Conservation (phyloP, 2,797 vertebrate species). For the Pampus argenteus region DNA sequence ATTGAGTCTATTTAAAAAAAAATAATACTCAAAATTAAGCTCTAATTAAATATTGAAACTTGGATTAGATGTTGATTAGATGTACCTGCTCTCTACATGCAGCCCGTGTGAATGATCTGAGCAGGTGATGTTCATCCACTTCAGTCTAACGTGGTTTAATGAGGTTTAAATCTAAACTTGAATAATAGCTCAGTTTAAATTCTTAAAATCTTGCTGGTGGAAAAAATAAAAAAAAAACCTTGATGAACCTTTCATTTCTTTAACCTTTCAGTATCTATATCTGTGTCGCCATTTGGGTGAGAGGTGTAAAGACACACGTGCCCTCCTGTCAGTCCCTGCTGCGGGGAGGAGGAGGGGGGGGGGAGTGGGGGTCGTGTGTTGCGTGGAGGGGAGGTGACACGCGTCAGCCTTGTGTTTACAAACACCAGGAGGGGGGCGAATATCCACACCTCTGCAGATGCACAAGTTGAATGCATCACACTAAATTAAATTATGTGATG, state of each 20-base stretch:
- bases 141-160: background rate
- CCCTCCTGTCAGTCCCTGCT: slow-evolving; percentile 44
- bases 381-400: slow-evolving; percentile 54
- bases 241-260: slow-evolving; percentile 27
- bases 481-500: background rate
- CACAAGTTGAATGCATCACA: slow-evolving; percentile 7
- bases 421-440: slow-evolving; percentile 13
- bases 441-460: slow-evolving; percentile 46
- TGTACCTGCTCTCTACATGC: accelerated
- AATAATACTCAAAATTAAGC: background rate
- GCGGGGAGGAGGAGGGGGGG: background rate
- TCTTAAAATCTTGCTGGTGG: background rate
- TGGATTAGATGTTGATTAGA: background rate
- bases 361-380: background rate
- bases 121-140: no score
- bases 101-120: no score
- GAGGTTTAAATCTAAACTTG: background rate
- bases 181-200: background rate
- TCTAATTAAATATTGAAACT: background rate
- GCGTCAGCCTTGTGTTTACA: slow-evolving; percentile 43
- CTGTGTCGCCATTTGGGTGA: slow-evolving; percentile 65
- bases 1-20: background rate
- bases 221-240: background rate
- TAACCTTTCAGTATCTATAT: slow-evolving; percentile 33
- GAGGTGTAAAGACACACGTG: slow-evolving; percentile 80